A percentile compares a stretch with the other conserved stretches of the same genome.
Evolutionary conservation across 1,140 invertebrate species (phyloP).

Genomic region (Aleiodes sp.): DNA sequence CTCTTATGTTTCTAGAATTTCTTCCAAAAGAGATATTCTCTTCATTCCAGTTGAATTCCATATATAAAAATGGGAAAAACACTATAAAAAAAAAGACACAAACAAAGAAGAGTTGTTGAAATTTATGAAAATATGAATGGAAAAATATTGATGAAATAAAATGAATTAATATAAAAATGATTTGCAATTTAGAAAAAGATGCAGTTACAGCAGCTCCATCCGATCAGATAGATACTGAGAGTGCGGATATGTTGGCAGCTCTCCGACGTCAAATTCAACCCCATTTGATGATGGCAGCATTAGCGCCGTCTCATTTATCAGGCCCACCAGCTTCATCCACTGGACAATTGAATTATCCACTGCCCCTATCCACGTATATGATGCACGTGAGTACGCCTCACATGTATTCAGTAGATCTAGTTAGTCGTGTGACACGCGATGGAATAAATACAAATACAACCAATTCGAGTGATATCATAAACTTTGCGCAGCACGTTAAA

Average conservation of each 20-base stretch:
- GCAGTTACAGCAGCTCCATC: constrained; percentile 46
- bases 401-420: constrained; percentile 42
- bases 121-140: not conserved
- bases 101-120: no score
- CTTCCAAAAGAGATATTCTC: no score
- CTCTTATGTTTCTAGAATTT: no score
- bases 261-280: constrained; percentile 73
- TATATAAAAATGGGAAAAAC: no score
- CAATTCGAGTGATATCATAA: constrained; percentile 34
- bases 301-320: constrained; percentile 55
- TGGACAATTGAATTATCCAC: constrained; percentile 54
- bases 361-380: constrained; percentile 58
- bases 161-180: constrained; percentile 1
- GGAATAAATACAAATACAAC: constrained; percentile 1
- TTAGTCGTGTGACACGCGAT: constrained; percentile 37
- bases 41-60: no score
- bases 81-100: no score
- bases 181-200: constrained; percentile 54
- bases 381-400: constrained; percentile 58
- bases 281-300: constrained; percentile 70
- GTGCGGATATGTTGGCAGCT: constrained; percentile 73
- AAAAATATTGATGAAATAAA: no score
- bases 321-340: constrained; percentile 45
- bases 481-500: constrained; percentile 54
- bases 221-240: constrained; percentile 63